Percentiles rank a stretch among this genome's conserved stretches.
Conservation (phyloP, 2,113 vertebrate species). For the Xenus cinereus region DNA sequence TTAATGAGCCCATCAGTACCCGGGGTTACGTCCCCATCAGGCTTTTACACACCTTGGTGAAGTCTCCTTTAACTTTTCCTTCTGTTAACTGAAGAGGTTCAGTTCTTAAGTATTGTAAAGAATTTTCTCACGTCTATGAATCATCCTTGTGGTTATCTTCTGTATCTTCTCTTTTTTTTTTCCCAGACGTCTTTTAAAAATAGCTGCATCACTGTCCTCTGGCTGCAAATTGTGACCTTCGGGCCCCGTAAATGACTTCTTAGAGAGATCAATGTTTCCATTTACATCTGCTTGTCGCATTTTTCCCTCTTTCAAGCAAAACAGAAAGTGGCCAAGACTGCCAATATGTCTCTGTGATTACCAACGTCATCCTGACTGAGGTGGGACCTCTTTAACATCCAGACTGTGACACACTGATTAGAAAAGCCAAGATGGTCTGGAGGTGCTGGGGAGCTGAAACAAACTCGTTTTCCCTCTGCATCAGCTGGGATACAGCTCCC, state of each 20-base stretch:
- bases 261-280: neutral
- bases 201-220: neutral
- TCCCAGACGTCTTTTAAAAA: neutral
- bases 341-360: neutral
- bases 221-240: neutral
- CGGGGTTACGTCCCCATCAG: neutral
- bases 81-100: neutral
- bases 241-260: neutral
- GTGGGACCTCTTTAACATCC: neutral
- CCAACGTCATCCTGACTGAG: neutral
- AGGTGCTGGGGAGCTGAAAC: neutral
- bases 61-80: neutral
- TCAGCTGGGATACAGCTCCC: neutral
- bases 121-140: neutral
- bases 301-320: neutral
- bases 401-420: neutral
- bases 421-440: neutral
- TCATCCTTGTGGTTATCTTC: neutral
- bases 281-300: neutral
- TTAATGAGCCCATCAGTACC: neutral
- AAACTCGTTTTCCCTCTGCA: neutral
- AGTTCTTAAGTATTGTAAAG: neutral
- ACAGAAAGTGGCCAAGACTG: neutral
- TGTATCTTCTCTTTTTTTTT: neutral
- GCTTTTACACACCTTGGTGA: neutral